Base-by-base conservation (phyloP, 2,888 invertebrate genomes). In the Trissoscelio sp. region DNA sequence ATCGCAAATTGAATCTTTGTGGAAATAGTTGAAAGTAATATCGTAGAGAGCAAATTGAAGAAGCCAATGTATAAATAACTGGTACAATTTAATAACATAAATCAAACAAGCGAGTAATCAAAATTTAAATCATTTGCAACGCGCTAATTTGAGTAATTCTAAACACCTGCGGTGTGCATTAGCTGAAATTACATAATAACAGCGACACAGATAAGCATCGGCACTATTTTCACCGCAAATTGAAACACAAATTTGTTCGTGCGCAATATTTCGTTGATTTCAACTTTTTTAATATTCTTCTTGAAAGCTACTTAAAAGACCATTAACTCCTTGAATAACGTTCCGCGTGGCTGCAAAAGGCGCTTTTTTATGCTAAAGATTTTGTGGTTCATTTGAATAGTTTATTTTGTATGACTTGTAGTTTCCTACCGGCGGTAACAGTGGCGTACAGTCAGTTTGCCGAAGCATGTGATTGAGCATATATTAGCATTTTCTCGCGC, bases 61-160 rank as follows among this genome's bases (percentile, higher is more conserved):
- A 20, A 22, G 18, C 57, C 18, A 34, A 12, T 34, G 9, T 60
- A 60, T 14, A 28, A 60, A 60, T 22, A 20, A 24, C 24, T 42
- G 22, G 7, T 18, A 12, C 62, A 51, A 51, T 51, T 62, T 31
- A 44, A 46, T 46, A 18, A 22, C 39, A 37, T 66, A 39, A 66
- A 46, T 66, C 31, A 66, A 22, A 51, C 66, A 51, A 16, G 64
- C 48, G 16, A 16, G 34, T 64, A 64, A 48, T 64, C 48, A 48
- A 64, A 48, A 64, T 64, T 64, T 64, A 66, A 51, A n/a, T 51
- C 31, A 51, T 37, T 66, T 16, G 44, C 24, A 12, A 0, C 22
- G 46, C 48, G 37, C 37, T 66, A 66, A 66, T 37, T 31, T 51
- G 51, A 24, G 39, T 66, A 31, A 66, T 66, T 66, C 37, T 51